Base-by-base conservation (phyloP, 2,888 invertebrate species). In the Corythucha ciliata region DNA sequence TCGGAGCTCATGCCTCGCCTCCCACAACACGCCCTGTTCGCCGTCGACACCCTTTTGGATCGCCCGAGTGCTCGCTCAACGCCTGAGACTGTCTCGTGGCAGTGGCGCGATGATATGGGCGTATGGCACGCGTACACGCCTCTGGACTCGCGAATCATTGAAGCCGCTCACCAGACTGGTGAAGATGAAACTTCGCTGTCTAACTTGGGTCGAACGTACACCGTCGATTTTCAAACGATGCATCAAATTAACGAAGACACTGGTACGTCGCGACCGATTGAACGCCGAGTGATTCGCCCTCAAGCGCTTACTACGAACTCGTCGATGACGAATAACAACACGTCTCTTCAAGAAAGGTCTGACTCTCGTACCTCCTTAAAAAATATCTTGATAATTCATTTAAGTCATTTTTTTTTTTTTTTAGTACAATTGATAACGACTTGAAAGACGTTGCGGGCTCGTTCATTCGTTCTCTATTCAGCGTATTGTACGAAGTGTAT, bases 241-340 rank as follows among this genome's bases (percentile, higher is more conserved):
- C 93, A 93, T 70, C 94, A 97, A 74, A 89, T 96, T 59, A 97
- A 96, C 69, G 96, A 97, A 73, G 94, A 94, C 69, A 91, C 93
- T 1, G 96, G 96, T 56, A 92, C 91, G 24, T 85, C 92, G 27
- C 75, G 94, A 39, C 84, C 90, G 33, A 90, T 97, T 57, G 93
- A 93, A 69, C 79, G 91, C 36, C 77, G 81, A 62, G 75, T 79
- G 26, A 76, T 79, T 58, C 78, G 83, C 21, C 77, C 80, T 59
- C 79, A 57, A 20, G 57, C 48, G 27, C 50, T 56, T 4, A 49
- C 53, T 42, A 39, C 54, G 29, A 29, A 45, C 44, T 37, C 41
- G 18, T 48, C 58, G 21, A 52, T 49, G 20, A 57, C 57, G 55
- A 51, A 59, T 57, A 51, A 60, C 48, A 48, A 55, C 33, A 42